These are phyloP conservation scores for Mythimna ferrago DNA, from an alignment of 2,888 invertebrate genomes.

Conservation along the genomic window DNA sequence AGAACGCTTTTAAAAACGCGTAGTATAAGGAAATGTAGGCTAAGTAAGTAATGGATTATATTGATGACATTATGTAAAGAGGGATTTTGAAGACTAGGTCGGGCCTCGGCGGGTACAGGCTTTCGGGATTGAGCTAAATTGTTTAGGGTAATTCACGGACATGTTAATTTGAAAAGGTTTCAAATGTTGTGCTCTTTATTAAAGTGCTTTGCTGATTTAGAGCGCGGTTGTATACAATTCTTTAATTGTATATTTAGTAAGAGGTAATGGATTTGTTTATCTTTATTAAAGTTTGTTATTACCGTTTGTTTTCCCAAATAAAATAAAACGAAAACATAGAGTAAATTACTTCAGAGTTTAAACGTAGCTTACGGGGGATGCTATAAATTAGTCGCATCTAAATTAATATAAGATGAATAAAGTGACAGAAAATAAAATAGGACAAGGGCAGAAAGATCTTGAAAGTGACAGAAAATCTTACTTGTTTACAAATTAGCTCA, in stretches of 20 bases:
- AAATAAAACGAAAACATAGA: no score
- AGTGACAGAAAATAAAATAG: not conserved
- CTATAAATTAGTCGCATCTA: not conserved
- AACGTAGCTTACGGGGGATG: not conserved
- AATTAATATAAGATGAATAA: not conserved
- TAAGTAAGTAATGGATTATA: slow-evolving; percentile 53
- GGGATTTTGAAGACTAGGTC: slow-evolving; percentile 21
- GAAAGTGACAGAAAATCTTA: not conserved
- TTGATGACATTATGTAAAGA: slow-evolving; percentile 46
- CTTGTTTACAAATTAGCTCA: slow-evolving; percentile 1
- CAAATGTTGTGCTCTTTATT: slow-evolving; percentile 10
- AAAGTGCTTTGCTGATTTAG: slow-evolving; percentile 19
- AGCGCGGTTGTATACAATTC: not conserved
- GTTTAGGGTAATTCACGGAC: slow-evolving; percentile 29
- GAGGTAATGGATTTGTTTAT: not conserved
- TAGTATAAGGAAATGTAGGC: slow-evolving; percentile 36
- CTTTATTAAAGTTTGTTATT: not conserved
- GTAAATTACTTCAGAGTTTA: no score
- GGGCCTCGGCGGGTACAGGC: slow-evolving; percentile 12
- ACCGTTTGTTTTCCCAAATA: no score
- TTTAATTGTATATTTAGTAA: not conserved
- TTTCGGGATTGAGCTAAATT: slow-evolving; percentile 35
- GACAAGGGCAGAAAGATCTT: no score
- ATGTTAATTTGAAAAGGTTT: slow-evolving; percentile 27
- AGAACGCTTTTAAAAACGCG: slow-evolving; percentile 34